Evolutionary conservation across 1,140 invertebrate species (phyloP), one percentile per base, ranked within the genome.

Genomic region (Pararge aegeria): DNA sequence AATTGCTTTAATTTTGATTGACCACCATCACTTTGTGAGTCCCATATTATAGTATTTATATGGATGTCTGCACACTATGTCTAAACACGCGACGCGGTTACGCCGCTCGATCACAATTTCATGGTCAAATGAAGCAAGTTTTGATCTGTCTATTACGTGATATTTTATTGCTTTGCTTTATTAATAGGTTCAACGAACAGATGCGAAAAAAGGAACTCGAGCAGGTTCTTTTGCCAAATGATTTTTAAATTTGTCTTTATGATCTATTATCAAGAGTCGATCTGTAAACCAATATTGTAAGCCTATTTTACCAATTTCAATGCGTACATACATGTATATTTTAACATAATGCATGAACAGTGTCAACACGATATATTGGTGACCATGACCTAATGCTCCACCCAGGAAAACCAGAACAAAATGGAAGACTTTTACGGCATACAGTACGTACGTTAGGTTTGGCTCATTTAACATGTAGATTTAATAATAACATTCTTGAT

Each of bases 71-170:
- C 44, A 38, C 58, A 55, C 64, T 53, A 61, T 53, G 66, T 55
- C 55, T 62, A 71, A 73, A 73, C 66, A 82, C 73, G 78, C 76
- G 73, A 78, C 67, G 16, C 58, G 68, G 74, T 82, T 78, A 80
- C 80, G 80, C 80, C 64, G 64, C 61, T 72, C 73, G 71, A 75
- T 53, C 55, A 60, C 65, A 50, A 58, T 68, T 68, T 64, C 79
- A 78, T 75, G 79, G 79, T 76, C 78, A 87, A 81, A 83, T 66
- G 79, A 75, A 77, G 71, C 66, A 76, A 77, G 70, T 80, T 46
- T 80, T 80, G 76, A 84, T 83, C 68, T 75, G 73, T 80, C 75
- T 78, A 78, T 79, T 82, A 81, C 70, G 62, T 69, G 66, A 61
- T 57, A 66, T 48, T 75, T 69, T 70, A 73, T 71, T 71, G 65